These are phyloP conservation scores for Erebia palarica DNA, from an alignment of 2,888 invertebrate genomes.

Conservation along the genomic window DNA sequence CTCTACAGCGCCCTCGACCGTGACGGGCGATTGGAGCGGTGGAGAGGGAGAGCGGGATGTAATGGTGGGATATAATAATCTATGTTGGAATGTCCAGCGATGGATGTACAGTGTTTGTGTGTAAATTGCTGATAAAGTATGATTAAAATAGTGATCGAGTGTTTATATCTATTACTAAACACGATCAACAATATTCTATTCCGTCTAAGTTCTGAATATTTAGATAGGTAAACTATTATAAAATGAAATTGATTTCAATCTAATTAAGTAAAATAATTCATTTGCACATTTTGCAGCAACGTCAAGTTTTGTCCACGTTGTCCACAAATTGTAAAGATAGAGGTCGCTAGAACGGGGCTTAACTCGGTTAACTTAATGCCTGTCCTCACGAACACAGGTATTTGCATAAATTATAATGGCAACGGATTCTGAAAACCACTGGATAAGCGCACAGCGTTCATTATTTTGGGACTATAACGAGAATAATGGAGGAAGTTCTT, in stretches of 20 bases:
- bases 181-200: no score
- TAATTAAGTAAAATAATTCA: slow-evolving; percentile 11
- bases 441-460: slow-evolving; percentile 24
- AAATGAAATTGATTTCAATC: slow-evolving; percentile 3
- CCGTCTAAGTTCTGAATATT: no score
- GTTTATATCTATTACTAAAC: no score
- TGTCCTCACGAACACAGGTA: slow-evolving; percentile 33
- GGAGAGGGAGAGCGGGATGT: no score
- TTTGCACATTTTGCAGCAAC: slow-evolving; percentile 16
- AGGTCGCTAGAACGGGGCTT: slow-evolving; percentile 28
- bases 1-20: no score
- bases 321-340: slow-evolving; percentile 32
- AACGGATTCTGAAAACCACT: slow-evolving; percentile 32
- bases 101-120: no score
- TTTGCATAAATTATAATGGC: slow-evolving; percentile 34
- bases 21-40: no score
- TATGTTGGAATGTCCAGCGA: no score
- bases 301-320: slow-evolving; percentile 24
- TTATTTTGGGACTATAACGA: slow-evolving; percentile 17
- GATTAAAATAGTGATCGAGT: no score
- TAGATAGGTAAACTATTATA: no score
- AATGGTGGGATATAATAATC: no score
- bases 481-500: slow-evolving; percentile 1
- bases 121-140: no score
- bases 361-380: slow-evolving; percentile 34